A percentile compares a stretch with the other conserved stretches of the same genome.
phyloP scores from a whole-genome alignment of 2,113 vertebrate genomes.

The Brachionichthys hirsutus region DNA sequence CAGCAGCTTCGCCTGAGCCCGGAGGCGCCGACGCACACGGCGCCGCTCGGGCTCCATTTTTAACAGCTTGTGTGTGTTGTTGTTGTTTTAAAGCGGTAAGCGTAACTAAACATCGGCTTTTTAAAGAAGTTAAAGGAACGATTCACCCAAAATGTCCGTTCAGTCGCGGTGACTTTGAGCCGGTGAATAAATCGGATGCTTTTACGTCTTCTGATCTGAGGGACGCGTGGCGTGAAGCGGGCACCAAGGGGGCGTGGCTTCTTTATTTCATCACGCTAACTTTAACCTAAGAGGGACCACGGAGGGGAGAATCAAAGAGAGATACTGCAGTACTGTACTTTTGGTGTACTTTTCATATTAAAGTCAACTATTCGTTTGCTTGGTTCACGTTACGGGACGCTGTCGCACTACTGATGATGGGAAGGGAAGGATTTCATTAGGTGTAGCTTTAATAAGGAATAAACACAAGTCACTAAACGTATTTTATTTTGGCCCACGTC shows the following conservation, averaged over 20 bases:
- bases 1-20: slow-evolving; percentile 86
- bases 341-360: slow-evolving; percentile 36
- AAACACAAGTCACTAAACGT: slow-evolving; percentile 16
- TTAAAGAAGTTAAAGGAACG: slow-evolving; percentile 31
- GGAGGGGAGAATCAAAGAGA: slow-evolving; percentile 29
- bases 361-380: slow-evolving; percentile 29
- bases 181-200: slow-evolving; percentile 38
- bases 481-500: slow-evolving; percentile 22
- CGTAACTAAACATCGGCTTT: slow-evolving; percentile 29
- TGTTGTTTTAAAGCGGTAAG: slow-evolving; percentile 34
- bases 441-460: no score
- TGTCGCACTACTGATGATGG: slow-evolving; percentile 66
- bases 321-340: slow-evolving; percentile 60
- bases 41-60: no score
- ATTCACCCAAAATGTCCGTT: no score
- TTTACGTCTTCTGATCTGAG: slow-evolving; percentile 15
- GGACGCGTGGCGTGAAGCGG: slow-evolving; percentile 27
- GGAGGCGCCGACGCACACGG: no score
- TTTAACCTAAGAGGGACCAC: slow-evolving; percentile 61
- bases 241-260: slow-evolving; percentile 31
- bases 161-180: slow-evolving; percentile 44
- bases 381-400: slow-evolving; percentile 51
- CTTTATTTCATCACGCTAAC: slow-evolving; percentile 27
- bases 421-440: no score
- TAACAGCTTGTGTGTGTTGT: no score